A percentile compares a stretch with the other conserved stretches of the same genome.
These are phyloP conservation scores for Synanthedon vespiformis DNA, from an alignment of 2,888 invertebrate species.

Conservation along the genomic window DNA sequence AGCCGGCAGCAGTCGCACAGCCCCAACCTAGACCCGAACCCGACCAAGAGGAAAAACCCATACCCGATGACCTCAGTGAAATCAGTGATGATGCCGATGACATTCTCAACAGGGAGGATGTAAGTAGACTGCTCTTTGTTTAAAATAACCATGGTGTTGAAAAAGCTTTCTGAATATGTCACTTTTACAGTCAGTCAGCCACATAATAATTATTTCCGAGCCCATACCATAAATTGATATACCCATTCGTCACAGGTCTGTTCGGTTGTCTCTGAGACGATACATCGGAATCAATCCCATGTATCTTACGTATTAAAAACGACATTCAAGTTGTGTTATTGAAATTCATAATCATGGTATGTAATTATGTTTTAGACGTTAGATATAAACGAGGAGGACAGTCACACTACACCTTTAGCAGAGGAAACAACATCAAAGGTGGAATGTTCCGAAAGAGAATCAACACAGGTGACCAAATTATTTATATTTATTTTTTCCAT, in stretches of 20 bases:
- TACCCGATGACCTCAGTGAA: constrained; percentile 83
- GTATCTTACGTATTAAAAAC: too few relatives aligned
- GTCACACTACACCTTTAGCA: constrained; percentile 35
- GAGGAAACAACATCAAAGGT: constrained; percentile 40
- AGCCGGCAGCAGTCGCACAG: constrained; percentile 24
- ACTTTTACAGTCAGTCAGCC: neutral
- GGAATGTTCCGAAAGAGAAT: constrained; percentile 50
- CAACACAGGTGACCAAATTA: constrained; percentile 37
- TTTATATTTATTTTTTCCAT: neutral
- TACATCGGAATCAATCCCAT: too few relatives aligned
- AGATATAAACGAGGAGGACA: constrained; percentile 55
- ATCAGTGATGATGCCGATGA: constrained; percentile 92
- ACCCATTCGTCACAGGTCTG: too few relatives aligned
- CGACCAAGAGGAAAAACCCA: constrained; percentile 61
- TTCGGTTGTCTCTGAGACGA: too few relatives aligned
- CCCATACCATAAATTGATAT: neutral
- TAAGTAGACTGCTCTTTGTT: constrained; percentile 19
- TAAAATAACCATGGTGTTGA: neutral
- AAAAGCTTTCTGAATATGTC: neutral
- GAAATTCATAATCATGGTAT: neutral
- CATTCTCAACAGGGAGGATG: constrained; percentile 84
- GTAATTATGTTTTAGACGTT: constrained; percentile 37
- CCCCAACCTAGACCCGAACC: constrained; percentile 36
- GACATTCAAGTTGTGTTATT: neutral
- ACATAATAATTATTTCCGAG: constrained; percentile 1